Base-by-base conservation (phyloP, 1,140 invertebrate genomes). In the Pectinophora gossypiella region DNA sequence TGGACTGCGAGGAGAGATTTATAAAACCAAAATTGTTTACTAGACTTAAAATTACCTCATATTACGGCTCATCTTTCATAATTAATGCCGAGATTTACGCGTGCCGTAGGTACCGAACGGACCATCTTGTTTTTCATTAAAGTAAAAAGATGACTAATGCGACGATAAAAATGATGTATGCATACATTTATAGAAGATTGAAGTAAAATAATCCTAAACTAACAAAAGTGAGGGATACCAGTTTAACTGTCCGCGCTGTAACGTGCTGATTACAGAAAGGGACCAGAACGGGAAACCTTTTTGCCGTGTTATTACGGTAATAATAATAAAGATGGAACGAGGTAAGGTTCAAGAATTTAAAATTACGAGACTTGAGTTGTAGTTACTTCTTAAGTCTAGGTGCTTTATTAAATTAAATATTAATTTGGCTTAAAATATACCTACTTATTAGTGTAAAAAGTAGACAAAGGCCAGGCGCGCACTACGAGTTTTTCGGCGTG, bases 21-120 rank as follows among this genome's bases (percentile, higher is more conserved):
- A 66, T 60, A 60, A 64, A 71, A 70, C 27, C 40, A 61, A 63
- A 61, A n/a, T 23, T 74, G 59, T 71, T 74, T 64, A 64, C 51
- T 49, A 43, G 55, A 57, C 54, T 67, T 58, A 51, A 55, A 61
- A 68, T 63, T 61, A 62, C 54, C 52, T 64, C 19, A 58, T 59
- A 61, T 65, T 64, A 69, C 54, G 59, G 35, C 58, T 64, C 61
- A 64, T 70, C 59, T 56, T 65, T 64, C 51, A 59, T 61, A 60
- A 67, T 69, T 59, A 68, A 51, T 42, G 53, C 42, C 57, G 42
- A 15, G 16, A 40, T 10, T 40, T 40, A 15, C 12, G 10, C 1
- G 16, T 15, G n/a, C n/a, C n/a, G 13, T 7, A 40, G n/a, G 16
- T 16, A 13, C 7, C 15, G 36, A 18, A 40, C n/a, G 7, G 7